Conservation (phyloP, 1,140 invertebrate species). For the Chlorops oryzae region DNA sequence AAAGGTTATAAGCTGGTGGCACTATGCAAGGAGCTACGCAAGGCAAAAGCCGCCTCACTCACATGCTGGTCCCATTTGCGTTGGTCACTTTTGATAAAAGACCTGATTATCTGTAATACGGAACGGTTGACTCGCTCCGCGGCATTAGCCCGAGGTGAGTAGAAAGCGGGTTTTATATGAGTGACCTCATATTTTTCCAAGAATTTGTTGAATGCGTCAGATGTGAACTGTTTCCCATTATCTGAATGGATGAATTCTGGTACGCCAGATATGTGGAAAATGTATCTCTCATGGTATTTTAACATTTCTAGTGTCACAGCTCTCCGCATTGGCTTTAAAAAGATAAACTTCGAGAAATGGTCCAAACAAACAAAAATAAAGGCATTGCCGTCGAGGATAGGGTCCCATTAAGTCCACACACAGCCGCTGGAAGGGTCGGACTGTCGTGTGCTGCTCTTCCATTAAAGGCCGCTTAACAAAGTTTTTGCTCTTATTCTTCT, state of each 20-base stretch:
- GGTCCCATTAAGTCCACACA: constrained; percentile 14
- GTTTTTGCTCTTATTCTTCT: too few species aligned
- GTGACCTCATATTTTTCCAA: not conserved
- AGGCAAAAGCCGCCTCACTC: too few species aligned
- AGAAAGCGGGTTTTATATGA: constrained; percentile 1
- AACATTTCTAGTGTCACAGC: not conserved
- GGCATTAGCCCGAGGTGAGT: constrained; percentile 1
- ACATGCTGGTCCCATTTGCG: too few species aligned
- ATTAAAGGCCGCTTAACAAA: not conserved
- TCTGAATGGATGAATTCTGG: constrained; percentile 9
- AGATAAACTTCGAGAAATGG: constrained; percentile 6
- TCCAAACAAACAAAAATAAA: constrained; percentile 3
- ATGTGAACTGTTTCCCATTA: constrained; percentile 13
- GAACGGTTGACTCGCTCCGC: not conserved
- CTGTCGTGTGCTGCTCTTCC: constrained; percentile 1
- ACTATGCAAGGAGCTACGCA: too few species aligned
- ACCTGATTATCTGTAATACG: too few species aligned
- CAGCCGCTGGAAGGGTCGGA: constrained; percentile 11
- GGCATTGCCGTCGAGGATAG: constrained; percentile 14
- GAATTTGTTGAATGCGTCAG: not conserved
- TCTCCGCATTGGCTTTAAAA: constrained; percentile 5
- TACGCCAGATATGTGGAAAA: constrained; percentile 13
- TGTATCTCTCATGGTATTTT: constrained; percentile 2
- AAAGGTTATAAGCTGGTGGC: too few species aligned
- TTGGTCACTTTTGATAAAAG: too few species aligned